These are phyloP conservation scores for Toxotes lorentzi DNA, from an alignment of 2,797 vertebrate genomes.

Conservation along the genomic window DNA sequence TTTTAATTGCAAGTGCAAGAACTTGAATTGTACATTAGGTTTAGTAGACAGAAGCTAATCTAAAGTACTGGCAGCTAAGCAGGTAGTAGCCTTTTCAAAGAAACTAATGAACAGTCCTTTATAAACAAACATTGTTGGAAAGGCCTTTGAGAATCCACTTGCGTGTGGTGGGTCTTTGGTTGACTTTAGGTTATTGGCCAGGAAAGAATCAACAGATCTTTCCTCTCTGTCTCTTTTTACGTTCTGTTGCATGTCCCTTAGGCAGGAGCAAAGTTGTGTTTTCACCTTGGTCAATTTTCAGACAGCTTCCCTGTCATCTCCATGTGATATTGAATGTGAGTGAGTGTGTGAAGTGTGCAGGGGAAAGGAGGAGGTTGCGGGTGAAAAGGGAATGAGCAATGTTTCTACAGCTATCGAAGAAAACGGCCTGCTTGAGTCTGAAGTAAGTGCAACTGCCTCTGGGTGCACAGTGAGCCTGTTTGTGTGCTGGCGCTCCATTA, in stretches of 20 bases:
- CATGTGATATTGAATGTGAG: not conserved
- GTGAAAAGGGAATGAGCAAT: conserved; percentile 44
- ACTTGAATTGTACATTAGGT: not conserved
- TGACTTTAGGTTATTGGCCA: not conserved
- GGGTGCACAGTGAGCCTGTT: conserved; percentile 57
- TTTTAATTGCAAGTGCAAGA: too few relatives aligned
- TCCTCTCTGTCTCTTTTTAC: not conserved
- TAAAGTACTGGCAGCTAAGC: too few relatives aligned
- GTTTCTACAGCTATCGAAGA: conserved; percentile 36
- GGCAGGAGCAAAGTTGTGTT: conserved; percentile 8
- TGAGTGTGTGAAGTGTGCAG: not conserved
- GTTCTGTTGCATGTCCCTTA: not conserved
- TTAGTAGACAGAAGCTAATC: not conserved
- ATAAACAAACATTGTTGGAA: not conserved
- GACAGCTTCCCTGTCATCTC: conserved; percentile 28
- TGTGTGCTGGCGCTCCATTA: conserved; percentile 61
- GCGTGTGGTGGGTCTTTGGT: not conserved
- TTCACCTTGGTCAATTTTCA: conserved; percentile 24
- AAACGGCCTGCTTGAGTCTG: conserved; percentile 47
- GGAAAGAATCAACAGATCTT: conserved; percentile 6
- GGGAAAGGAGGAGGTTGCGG: not conserved
- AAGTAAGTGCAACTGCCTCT: conserved; percentile 60
- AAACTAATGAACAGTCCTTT: not conserved
- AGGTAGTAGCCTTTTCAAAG: not conserved
- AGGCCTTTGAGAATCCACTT: not conserved